Percentiles rank a stretch among this genome's conserved stretches.
These are phyloP conservation scores for Cryptoprocta ferox DNA, from an alignment of 2,797 vertebrate genomes.

Conservation along the genomic window DNA sequence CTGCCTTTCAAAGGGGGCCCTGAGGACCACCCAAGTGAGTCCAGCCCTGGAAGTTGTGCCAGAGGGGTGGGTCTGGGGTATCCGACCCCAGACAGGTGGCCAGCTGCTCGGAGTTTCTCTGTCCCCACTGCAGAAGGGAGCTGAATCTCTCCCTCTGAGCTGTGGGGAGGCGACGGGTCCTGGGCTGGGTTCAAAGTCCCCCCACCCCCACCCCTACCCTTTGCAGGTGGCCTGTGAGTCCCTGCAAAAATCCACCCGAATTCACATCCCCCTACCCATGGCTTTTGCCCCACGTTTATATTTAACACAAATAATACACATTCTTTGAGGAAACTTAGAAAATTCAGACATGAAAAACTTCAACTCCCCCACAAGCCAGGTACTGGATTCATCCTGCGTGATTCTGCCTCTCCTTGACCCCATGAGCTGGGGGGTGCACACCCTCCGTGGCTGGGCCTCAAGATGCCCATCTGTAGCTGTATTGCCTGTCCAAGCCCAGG, in stretches of 20 bases:
- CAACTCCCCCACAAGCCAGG: background rate
- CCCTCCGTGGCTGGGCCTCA: background rate
- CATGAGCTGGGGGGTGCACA: background rate
- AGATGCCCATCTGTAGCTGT: background rate
- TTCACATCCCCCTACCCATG: background rate
- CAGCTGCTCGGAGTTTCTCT: background rate
- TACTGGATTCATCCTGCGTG: background rate
- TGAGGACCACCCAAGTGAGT: background rate
- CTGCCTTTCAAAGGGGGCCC: background rate
- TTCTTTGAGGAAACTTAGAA: slow-evolving; percentile 31
- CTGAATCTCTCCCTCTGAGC: background rate
- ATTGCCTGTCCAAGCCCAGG: fast-evolving
- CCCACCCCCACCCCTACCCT: background rate
- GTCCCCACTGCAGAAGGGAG: no score
- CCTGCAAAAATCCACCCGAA: background rate
- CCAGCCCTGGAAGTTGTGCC: background rate
- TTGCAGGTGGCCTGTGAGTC: background rate
- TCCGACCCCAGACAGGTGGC: background rate
- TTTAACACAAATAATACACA: slow-evolving; percentile 18
- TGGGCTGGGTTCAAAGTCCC: background rate
- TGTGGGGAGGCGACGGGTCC: background rate
- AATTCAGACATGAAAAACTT: slow-evolving; percentile 17
- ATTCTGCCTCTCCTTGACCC: background rate
- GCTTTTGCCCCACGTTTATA: background rate
- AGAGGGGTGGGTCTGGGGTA: background rate